Percentiles rank a stretch among this genome's conserved stretches.
Evolutionary conservation across 2,888 invertebrate species (phyloP).

Genomic region (Lysandra coridon): DNA sequence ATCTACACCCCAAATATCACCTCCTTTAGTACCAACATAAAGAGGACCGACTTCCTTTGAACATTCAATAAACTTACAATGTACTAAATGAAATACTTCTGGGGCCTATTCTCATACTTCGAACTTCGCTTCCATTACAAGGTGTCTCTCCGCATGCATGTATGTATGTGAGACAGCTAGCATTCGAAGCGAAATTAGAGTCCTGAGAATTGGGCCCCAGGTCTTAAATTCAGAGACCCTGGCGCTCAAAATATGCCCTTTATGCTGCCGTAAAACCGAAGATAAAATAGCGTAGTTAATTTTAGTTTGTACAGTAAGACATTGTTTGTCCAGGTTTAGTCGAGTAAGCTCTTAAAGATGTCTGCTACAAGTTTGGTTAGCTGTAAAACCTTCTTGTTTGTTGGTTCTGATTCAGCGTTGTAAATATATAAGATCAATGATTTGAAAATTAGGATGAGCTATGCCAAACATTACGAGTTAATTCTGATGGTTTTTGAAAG

Average conservation of each 20-base stretch:
- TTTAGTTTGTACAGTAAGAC: slow-evolving; percentile 21
- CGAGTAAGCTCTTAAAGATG: slow-evolving; percentile 11
- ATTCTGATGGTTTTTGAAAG: background rate
- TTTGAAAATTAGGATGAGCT: background rate
- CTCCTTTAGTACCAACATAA: slow-evolving; percentile 13
- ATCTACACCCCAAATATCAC: slow-evolving; percentile 23
- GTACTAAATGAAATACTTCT: slow-evolving; percentile 24
- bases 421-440: background rate
- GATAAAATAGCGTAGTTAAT: slow-evolving; percentile 26
- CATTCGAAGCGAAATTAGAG: background rate
- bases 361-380: slow-evolving; percentile 5
- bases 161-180: background rate
- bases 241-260: slow-evolving; percentile 27
- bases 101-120: background rate
- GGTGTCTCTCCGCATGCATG: too few species aligned
- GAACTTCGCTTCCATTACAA: background rate
- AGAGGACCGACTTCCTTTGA: slow-evolving; percentile 21
- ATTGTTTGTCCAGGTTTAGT: slow-evolving; percentile 22
- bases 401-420: background rate
- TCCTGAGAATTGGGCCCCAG: background rate
- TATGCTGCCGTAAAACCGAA: slow-evolving; percentile 23
- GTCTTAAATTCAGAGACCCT: slow-evolving; percentile 24
- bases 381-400: slow-evolving; percentile 1
- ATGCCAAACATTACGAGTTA: background rate
- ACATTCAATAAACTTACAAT: slow-evolving; percentile 31